Base-by-base conservation (phyloP, 2,113 vertebrate species). In the Zosterops japonicus region DNA sequence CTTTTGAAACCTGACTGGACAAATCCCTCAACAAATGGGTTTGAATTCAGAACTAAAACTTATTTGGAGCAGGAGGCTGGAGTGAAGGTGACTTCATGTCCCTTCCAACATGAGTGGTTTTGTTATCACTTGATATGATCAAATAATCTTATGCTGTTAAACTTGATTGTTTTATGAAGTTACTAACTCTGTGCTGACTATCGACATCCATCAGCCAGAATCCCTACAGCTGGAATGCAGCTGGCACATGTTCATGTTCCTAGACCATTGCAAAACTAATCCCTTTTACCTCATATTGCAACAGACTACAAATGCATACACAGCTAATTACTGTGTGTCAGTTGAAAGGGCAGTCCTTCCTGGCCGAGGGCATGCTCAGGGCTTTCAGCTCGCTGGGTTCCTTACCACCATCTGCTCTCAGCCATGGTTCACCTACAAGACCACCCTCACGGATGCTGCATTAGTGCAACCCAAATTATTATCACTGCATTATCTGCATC, bases 271-370 rank as follows among this genome's bases (percentile, higher is more conserved):
- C 96, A 97, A 96, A 96, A 97, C 77, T 16, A 94, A 94, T 95
- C 91, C 96, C 95, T 96, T 97, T 97, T 96, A 97, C 96, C 96
- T 97, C 91, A 74, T 97, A 95, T 97, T 97, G 96, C 96, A 97
- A 96, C 94, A 97, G 96, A 97, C 91, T 97, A 89, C 94, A 92
- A 97, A 95, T 97, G 94, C 94, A 83, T 33, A 95, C 83, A 0
- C 95, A 96, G 94, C 95, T 96, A 94, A 95, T 97, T 95, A 81
- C 60, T 95, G 93, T 75, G 92, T 96, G 94, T 94, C 64, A 64
- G 96, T 90, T 90, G 95, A 97, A 97, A 97, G 96, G 96, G 95
- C 96, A 97, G 72, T 71, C 68, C 47, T 49, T 95, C 90, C 60
- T 90, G 91, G 91, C 89, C 5, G 47, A 91, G 94, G 80, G 77